Conservation (phyloP, 1,140 invertebrate species). For the Stratiolaelaps scimitus region DNA sequence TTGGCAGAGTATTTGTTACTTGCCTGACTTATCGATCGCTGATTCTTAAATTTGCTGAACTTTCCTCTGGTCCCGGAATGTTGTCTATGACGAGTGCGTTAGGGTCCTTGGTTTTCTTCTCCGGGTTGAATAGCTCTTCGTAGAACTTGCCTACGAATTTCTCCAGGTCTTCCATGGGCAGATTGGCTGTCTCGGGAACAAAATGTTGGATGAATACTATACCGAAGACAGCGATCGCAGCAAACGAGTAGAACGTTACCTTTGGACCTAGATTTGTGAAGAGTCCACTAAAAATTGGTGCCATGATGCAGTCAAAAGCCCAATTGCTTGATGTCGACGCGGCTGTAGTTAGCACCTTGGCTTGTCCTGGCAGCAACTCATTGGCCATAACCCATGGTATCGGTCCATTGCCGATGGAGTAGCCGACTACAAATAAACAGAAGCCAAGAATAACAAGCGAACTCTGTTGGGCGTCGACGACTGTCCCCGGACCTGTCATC, state of each 20-base stretch:
- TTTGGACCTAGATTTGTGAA: not conserved
- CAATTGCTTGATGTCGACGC: not conserved
- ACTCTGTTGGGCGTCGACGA: not conserved
- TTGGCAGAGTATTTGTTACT: no score
- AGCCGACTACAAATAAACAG: not conserved
- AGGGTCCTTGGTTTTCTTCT: no score
- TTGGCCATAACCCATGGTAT: slow-evolving; percentile 4
- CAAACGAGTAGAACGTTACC: not conserved
- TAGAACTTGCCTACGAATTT: not conserved
- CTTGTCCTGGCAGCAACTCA: not conserved
- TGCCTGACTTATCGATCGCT: no score
- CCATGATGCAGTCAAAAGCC: slow-evolving; percentile 2
- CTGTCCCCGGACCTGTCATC: not conserved
- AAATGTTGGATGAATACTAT: not conserved
- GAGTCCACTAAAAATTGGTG: not conserved
- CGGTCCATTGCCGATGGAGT: not conserved
- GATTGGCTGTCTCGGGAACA: not conserved
- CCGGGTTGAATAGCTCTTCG: not conserved
- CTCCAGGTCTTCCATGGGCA: not conserved
- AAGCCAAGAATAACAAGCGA: not conserved
- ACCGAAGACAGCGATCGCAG: not conserved
- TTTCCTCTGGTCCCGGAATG: no score
- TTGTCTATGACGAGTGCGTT: no score
- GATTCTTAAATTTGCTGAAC: no score
- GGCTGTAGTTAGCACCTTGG: not conserved